Conservation (phyloP, 2,888 invertebrate species). For the Nemapogon koenigi region DNA sequence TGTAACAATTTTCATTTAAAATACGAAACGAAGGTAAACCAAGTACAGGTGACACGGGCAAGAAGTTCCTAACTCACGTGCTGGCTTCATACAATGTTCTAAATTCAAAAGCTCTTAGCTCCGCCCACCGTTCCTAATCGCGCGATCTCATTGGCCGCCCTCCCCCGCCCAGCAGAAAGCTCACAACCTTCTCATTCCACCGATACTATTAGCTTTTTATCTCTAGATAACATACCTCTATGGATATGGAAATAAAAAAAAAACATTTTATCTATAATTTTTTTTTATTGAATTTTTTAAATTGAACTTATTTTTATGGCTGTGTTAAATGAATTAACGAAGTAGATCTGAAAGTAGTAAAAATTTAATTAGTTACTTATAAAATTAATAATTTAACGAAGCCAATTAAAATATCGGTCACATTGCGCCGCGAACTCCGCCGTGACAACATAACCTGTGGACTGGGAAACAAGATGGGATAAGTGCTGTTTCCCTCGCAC, state of each 20-base stretch:
- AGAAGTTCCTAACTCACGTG: conserved; percentile 9
- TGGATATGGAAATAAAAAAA: background rate
- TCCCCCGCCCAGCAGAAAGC: conserved; percentile 49
- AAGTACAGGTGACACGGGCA: conserved; percentile 6
- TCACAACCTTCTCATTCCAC: conserved; percentile 32
- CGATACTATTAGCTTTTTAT: conserved; percentile 9
- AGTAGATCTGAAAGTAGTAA: no score
- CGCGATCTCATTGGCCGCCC: conserved; percentile 38
- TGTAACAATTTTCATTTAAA: no score
- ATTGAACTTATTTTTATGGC: no score
- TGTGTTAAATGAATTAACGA: no score
- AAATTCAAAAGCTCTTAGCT: conserved; percentile 26
- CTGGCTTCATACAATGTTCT: conserved; percentile 47
- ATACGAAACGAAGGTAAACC: conserved; percentile 8
- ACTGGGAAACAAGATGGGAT: conserved; percentile 70
- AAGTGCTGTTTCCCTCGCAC: conserved; percentile 43
- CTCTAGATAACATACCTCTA: background rate
- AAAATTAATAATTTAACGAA: no score
- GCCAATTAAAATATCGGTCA: conserved; percentile 30
- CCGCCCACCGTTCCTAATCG: conserved; percentile 36
- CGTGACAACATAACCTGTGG: conserved; percentile 64
- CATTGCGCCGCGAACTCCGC: conserved; percentile 43
- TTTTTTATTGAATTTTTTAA: no score
- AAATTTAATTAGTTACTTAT: no score
- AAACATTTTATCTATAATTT: no score